Evolutionary conservation across 2,113 vertebrate genomes (phyloP), one percentile per base, ranked within the genome.

Genomic region (Spea multiplicata): DNA sequence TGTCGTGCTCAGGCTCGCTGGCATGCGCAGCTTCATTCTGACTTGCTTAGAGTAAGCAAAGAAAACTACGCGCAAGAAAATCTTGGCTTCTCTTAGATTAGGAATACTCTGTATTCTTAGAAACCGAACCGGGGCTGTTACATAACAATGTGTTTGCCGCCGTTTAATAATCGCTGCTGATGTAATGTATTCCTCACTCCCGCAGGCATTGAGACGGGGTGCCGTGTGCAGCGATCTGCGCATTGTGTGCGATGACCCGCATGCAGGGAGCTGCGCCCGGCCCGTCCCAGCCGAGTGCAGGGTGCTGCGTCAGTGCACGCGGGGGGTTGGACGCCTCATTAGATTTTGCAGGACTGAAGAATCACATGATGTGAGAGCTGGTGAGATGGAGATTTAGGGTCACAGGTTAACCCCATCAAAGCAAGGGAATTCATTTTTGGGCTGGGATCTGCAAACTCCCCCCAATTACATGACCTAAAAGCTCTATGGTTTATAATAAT

Each of bases 81-180:
- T 48, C n/a, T 65, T 70, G 53, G 75, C 55, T 78, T 65, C 57
- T 44, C 57, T 50, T 8, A 78, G 3, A 16, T 8, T 59, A 52
- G n/a, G 47, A 78, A 70, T 78, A 78, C 68, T 71, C 50, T 62
- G 68, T 64, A 71, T 78, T 78, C 76, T 78, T 71, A 65, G 76
- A 78, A 71, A 53, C 46, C 61, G 76, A 71, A 50, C 50, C 65
- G 8, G 65, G 14, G 17, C 12, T 12, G 30, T 78, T 78, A 78
- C 68, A 49, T 78, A 71, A 78, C 57, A 71, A 69, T 76, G 69
- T 71, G 75, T 78, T 78, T 71, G 44, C n/a, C 67, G 71, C 67
- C 48, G 68, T 59, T 13, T 45, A 10, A 6, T 61, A 65, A 64
- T 30, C 48, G 45, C 55, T 8, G 7, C 68, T 78, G 75, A 70